These are phyloP conservation scores for Drosophila pseudotalamancana DNA, from an alignment of 2,888 invertebrate species.

Conservation along the genomic window DNA sequence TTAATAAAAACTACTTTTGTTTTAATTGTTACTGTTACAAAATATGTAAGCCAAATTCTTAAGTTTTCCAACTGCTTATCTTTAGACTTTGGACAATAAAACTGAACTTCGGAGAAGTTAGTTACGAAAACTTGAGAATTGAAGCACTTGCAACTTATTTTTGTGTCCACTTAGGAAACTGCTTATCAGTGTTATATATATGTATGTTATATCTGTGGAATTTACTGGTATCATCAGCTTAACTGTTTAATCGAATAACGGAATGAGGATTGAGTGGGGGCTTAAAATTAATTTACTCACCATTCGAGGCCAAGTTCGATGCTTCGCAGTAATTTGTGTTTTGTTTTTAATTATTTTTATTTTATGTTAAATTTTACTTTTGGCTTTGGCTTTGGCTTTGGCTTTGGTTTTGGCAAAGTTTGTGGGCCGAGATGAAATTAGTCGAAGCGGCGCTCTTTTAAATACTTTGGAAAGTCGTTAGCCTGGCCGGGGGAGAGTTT, in stretches of 20 bases:
- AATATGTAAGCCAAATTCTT: too few species aligned
- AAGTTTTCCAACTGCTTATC: too few species aligned
- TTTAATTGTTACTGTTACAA: too few species aligned
- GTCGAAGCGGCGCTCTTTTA: conserved; percentile 31
- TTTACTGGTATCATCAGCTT: not conserved
- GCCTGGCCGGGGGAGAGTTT: conserved; percentile 22
- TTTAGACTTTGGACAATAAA: too few species aligned
- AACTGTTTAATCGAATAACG: not conserved
- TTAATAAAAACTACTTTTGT: too few species aligned
- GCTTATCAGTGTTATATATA: too few species aligned
- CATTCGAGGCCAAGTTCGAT: conserved; percentile 2
- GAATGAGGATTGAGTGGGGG: not conserved
- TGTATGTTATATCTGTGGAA: too few species aligned
- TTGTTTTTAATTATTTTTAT: conserved; percentile 8
- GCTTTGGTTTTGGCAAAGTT: conserved; percentile 22
- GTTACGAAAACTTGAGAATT: too few species aligned
- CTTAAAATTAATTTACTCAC: conserved; percentile 18
- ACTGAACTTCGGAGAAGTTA: too few species aligned
- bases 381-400: not conserved
- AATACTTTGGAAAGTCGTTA: conserved; percentile 60
- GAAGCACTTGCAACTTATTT: too few species aligned
- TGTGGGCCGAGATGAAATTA: conserved; percentile 36
- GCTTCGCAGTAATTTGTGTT: conserved; percentile 3
- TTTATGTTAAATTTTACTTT: too few species aligned
- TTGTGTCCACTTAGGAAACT: too few species aligned